A percentile compares a stretch with the other conserved stretches of the same genome.
Evolutionary conservation across 2,888 invertebrate genomes (phyloP).

Genomic region (Zaprionus lineosus): DNA sequence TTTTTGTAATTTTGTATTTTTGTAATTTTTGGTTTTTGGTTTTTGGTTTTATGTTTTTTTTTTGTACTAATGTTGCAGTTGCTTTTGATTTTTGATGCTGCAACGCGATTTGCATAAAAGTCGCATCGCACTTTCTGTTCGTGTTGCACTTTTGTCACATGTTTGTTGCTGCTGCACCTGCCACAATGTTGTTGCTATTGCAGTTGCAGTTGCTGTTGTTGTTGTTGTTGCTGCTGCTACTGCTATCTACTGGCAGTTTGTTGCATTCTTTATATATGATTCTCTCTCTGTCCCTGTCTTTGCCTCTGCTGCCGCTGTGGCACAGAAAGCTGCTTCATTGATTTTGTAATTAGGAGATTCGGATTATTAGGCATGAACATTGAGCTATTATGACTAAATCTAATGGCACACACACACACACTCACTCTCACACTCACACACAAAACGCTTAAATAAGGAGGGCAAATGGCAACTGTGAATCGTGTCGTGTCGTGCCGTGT

Average conservation of each 20-base stretch:
- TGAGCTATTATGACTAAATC: constrained; percentile 5
- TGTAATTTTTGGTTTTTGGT: constrained; percentile 25
- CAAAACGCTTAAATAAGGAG: constrained; percentile 1
- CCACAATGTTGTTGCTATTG: neutral
- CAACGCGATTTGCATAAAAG: constrained; percentile 28
- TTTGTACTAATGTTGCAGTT: constrained; percentile 7
- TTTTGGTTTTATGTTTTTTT: constrained; percentile 15
- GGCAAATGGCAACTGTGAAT: constrained; percentile 3
- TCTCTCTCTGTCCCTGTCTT: constrained; percentile 5
- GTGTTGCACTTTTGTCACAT: constrained; percentile 32
- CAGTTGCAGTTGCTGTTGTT: constrained; percentile 3
- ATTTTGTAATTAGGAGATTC: constrained; percentile 42
- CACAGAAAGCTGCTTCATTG: constrained; percentile 32
- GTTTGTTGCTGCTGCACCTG: constrained; percentile 5
- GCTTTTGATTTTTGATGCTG: constrained; percentile 28
- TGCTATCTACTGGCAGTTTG: constrained; percentile 25
- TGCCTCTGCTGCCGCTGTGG: too few relatives aligned
- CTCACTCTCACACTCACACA: constrained; percentile 11
- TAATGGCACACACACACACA: constrained; percentile 10
- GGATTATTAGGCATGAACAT: constrained; percentile 25
- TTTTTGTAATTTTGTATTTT: constrained; percentile 19
- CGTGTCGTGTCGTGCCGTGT: constrained; percentile 13
- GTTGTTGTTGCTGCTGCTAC: constrained; percentile 5
- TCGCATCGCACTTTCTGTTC: neutral
- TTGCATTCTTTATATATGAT: constrained; percentile 34